Percentiles rank a stretch among this genome's conserved stretches.
These are phyloP conservation scores for Hemicrepidius hirtus DNA, from an alignment of 2,888 invertebrate genomes.

Conservation along the genomic window DNA sequence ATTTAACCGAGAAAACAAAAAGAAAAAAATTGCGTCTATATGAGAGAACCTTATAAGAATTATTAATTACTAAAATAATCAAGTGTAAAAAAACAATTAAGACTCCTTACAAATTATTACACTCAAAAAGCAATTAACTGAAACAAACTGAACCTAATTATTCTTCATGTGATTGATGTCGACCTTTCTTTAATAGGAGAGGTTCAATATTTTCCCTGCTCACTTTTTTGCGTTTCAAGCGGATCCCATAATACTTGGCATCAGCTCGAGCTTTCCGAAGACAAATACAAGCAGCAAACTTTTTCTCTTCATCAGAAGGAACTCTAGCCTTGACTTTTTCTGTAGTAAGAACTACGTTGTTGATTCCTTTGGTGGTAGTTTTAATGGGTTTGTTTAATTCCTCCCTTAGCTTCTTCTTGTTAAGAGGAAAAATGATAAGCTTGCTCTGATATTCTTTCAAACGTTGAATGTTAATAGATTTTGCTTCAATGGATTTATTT, in stretches of 20 bases:
- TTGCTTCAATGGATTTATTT: constrained; percentile 92
- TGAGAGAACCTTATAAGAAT: too few species aligned
- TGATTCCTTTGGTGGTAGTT: constrained; percentile 65
- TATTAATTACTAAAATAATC: too few species aligned
- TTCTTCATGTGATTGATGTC: too few species aligned
- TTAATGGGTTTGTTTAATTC: constrained; percentile 68
- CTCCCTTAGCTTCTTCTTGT: constrained; percentile 72
- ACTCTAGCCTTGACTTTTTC: constrained; percentile 86
- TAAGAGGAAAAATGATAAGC: constrained; percentile 94
- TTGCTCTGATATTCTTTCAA: constrained; percentile 94
- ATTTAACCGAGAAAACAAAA: too few species aligned
- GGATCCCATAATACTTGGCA: constrained; percentile 35
- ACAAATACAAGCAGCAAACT: constrained; percentile 89
- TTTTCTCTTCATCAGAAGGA: constrained; percentile 88
- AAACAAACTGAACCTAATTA: too few species aligned
- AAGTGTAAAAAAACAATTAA: too few species aligned
- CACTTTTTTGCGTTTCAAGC: constrained; percentile 38
- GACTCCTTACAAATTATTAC: too few species aligned
- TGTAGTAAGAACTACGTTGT: constrained; percentile 85
- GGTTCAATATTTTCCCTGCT: too few species aligned
- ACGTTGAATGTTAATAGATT: constrained; percentile 92
- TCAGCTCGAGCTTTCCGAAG: constrained; percentile 79
- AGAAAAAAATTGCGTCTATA: too few species aligned
- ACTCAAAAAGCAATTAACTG: too few species aligned
- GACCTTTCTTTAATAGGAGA: constrained; percentile 34